Percentiles rank a stretch among this genome's conserved stretches.
phyloP scores from a whole-genome alignment of 2,888 invertebrate species.

The Venusia cambrica region DNA sequence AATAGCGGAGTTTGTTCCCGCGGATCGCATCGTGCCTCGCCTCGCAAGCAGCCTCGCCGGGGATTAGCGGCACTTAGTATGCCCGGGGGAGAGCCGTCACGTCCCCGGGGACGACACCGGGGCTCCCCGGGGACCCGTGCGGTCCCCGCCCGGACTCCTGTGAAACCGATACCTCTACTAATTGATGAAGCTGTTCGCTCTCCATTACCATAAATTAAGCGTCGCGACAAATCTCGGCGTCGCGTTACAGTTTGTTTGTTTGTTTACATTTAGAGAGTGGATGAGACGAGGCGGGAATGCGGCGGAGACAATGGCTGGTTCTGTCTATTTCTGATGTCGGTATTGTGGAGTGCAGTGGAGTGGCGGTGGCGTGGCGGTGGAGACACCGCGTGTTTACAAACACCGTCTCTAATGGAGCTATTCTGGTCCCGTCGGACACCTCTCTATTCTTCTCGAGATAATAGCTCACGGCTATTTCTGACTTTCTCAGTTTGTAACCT shows the following conservation, averaged over 20 bases:
- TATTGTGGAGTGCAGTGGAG: too few relatives aligned
- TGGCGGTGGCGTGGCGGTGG: too few relatives aligned
- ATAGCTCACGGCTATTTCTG: constrained; percentile 10
- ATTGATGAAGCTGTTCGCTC: constrained; percentile 56
- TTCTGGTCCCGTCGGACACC: constrained; percentile 39
- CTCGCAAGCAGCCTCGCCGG: constrained; percentile 9
- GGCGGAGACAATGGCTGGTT: too few relatives aligned
- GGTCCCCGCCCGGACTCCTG: constrained; percentile 13
- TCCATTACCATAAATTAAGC: constrained; percentile 71
- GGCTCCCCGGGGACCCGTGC: constrained; percentile 12
- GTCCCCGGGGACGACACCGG: constrained; percentile 8
- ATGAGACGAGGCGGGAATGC: constrained; percentile 46
- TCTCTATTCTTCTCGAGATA: constrained; percentile 31
- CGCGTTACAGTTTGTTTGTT: constrained; percentile 50
- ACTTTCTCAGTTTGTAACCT: constrained; percentile 1
- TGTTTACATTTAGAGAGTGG: too few relatives aligned
- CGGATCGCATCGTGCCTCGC: too few relatives aligned
- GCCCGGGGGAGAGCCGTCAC: constrained; percentile 8
- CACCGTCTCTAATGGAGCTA: constrained; percentile 64
- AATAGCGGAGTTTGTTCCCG: constrained; percentile 12
- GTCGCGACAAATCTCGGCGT: constrained; percentile 57
- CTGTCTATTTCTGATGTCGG: too few relatives aligned
- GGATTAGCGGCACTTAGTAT: constrained; percentile 10
- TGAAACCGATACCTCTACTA: constrained; percentile 48
- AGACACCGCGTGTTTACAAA: constrained; percentile 65